Evolutionary conservation across 2,113 vertebrate genomes (phyloP), one percentile per base, ranked within the genome.

Genomic region (Melozone crissalis): DNA sequence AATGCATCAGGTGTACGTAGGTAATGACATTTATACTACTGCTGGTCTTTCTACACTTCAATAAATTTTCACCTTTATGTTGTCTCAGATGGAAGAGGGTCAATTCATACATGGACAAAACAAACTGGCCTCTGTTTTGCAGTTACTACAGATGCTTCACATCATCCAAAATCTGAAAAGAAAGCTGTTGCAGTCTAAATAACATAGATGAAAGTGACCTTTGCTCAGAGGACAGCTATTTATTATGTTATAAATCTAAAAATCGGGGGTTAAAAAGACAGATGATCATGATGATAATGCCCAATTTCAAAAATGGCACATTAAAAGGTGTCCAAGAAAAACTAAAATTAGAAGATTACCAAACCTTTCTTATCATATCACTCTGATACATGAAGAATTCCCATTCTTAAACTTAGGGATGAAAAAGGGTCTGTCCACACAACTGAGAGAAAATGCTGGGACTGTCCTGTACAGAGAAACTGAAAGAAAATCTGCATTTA

Each of bases 221-320:
- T 87, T 96, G 43, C 84, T 86, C 84, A 87, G 73, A 79, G 93
- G 72, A 84, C 76, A 93, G 83, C 88, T 77, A 77, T 93, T 84
- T 66, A 69, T 89, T 94, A 69, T 43, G 27, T 46, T 83, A 78
- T 30, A 67, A 87, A 74, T 87, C 55, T 14, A 84, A 83, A 89
- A 84, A 75, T 35, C 21, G 22, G 9, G 17, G 13, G 46, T 65
- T 84, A 84, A 88, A 80, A 87, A 72, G 71, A 69, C 7, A 47
- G 61, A 89, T 80, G 47, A 35, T 84, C 89, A 79, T 51, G 14
- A 61, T 30, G 27, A 51, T 26, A 67, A 62, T 9, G 15, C 10
- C 67, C 59, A n/a, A 6, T 54, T n/a, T 73, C 61, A 69, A 67
- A 73, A 63, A 74, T n/a, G 23, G 15, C 52, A 84, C 23, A 23